A percentile compares a stretch with the other conserved stretches of the same genome.
These are phyloP conservation scores for Chloropsis cyanopogon DNA, from an alignment of 2,113 vertebrate species.

Conservation along the genomic window DNA sequence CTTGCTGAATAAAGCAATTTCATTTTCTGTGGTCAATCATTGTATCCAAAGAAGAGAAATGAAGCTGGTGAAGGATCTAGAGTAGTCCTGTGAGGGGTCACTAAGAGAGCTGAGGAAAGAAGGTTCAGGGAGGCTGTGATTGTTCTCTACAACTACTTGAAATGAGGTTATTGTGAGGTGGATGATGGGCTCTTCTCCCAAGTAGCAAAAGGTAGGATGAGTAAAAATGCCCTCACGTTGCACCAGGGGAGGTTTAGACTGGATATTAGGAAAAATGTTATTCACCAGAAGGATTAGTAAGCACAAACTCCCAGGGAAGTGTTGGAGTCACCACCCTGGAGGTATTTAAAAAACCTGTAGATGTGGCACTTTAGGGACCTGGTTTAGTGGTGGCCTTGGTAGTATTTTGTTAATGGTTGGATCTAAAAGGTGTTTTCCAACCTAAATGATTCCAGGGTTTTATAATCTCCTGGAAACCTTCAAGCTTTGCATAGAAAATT, in stretches of 20 bases:
- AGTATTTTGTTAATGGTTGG: not conserved
- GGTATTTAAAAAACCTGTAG: not conserved
- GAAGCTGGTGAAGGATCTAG: not conserved
- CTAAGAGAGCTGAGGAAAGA: not conserved
- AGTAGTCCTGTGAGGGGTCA: not conserved
- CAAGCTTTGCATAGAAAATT: not conserved
- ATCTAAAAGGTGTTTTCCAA: not conserved
- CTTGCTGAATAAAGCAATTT: not conserved
- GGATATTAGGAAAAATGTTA: not conserved
- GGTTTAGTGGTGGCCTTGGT: not conserved
- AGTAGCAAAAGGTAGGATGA: not conserved
- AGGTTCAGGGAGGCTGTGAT: not conserved
- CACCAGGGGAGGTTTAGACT: not conserved
- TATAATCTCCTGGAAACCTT: not conserved
- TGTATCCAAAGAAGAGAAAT: not conserved
- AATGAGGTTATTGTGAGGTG: not conserved
- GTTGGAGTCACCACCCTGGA: not conserved
- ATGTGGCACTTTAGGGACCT: not conserved
- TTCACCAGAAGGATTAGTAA: not conserved
- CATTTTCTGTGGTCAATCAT: not conserved
- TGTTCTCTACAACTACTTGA: not conserved
- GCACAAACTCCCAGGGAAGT: not conserved
- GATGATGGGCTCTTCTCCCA: not conserved
- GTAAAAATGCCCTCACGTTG: accelerated
- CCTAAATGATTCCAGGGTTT: not conserved